Percentiles rank a stretch among this genome's conserved stretches.
These are phyloP conservation scores for Pseudomugil gertrudae DNA, from an alignment of 2,797 vertebrate genomes.

Conservation along the genomic window DNA sequence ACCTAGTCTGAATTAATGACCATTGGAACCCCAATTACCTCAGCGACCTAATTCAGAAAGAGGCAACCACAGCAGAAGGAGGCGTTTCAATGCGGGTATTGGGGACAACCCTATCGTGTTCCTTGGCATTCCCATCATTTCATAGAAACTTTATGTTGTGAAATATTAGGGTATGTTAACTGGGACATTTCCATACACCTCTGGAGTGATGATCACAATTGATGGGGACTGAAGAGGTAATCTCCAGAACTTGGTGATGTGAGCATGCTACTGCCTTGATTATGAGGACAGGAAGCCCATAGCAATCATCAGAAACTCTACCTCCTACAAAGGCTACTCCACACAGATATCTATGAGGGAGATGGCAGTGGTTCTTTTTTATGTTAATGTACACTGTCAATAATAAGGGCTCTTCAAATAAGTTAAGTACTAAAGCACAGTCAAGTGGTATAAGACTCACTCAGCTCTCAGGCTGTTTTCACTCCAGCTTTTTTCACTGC, in stretches of 20 bases:
- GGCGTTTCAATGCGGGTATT: conserved; percentile 34
- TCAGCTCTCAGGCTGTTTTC: conserved; percentile 47
- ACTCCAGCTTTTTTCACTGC: conserved; percentile 52
- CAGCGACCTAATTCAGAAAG: conserved; percentile 48
- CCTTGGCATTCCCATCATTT: conserved; percentile 68
- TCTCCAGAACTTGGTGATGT: conserved; percentile 64
- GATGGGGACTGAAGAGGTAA: conserved; percentile 76
- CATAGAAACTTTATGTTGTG: conserved; percentile 62
- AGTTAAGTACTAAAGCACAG: conserved; percentile 61
- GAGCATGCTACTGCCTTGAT: conserved; percentile 69
- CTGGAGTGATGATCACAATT: conserved; percentile 78
- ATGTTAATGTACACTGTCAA: conserved; percentile 63
- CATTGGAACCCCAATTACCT: conserved; percentile 69
- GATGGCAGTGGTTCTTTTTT: conserved; percentile 35
- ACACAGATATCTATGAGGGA: conserved; percentile 45
- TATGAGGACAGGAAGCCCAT: conserved; percentile 59
- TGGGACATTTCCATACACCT: conserved; percentile 81
- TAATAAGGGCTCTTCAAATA: conserved; percentile 62
- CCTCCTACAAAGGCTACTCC: conserved; percentile 45
- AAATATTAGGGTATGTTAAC: conserved; percentile 85
- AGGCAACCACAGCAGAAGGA: conserved; percentile 35
- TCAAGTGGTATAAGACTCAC: conserved; percentile 44
- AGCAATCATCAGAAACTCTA: conserved; percentile 45
- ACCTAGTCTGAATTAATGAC: conserved; percentile 69
- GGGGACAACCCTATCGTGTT: conserved; percentile 40